Percentiles rank a stretch among this genome's conserved stretches.
Evolutionary conservation across 2,797 vertebrate genomes (phyloP).

Genomic region (Hypotaenidia philippensis): DNA sequence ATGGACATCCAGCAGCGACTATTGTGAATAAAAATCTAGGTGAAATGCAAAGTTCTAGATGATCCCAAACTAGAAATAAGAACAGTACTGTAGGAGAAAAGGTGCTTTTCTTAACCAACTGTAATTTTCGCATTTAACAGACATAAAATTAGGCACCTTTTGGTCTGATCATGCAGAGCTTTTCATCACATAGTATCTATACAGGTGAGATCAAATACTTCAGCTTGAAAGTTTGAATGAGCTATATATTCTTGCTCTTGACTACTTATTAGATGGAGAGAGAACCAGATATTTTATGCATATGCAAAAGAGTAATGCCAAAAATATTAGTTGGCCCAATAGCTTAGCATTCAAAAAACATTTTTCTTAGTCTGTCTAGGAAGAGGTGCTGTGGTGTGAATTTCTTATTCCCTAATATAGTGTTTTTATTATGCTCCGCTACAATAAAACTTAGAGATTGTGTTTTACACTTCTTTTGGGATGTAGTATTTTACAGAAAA

Average conservation of each 20-base stretch:
- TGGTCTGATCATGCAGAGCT: neutral
- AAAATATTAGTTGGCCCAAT: neutral
- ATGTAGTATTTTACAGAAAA: neutral
- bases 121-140: neutral
- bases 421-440: neutral
- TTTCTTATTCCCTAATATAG: neutral
- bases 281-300: neutral
- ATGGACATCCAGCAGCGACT: neutral
- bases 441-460: neutral
- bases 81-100: neutral
- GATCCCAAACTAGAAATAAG: neutral
- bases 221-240: neutral
- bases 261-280: neutral
- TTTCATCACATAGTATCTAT: neutral
- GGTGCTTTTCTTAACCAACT: neutral
- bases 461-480: neutral
- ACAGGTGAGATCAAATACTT: neutral
- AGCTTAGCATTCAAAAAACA: rapidly evolving
- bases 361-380: neutral
- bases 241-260: neutral
- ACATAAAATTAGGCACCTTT: neutral
- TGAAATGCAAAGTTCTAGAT: neutral
- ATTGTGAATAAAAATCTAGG: neutral
- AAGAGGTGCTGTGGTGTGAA: neutral
- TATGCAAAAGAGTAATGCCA: neutral